These are phyloP conservation scores for Pipistrellus kuhlii DNA, from an alignment of 2,797 vertebrate genomes.

Conservation along the genomic window DNA sequence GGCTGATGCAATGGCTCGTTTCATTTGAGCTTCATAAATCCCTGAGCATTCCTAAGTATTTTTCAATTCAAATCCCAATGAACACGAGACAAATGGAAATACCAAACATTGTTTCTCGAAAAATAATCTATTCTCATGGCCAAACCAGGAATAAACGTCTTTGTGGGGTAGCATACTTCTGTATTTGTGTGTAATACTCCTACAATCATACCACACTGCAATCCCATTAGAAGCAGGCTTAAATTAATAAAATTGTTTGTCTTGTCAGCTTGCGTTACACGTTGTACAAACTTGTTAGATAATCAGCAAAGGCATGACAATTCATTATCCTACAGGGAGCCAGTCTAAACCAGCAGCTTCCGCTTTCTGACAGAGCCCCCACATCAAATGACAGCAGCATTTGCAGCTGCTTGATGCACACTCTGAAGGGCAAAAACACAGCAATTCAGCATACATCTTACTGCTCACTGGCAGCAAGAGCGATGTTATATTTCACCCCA, in stretches of 20 bases:
- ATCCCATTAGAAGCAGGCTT: conserved; percentile 73
- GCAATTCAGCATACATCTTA: neutral
- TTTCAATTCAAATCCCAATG: conserved; percentile 51
- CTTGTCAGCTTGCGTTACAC: conserved; percentile 82
- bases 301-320: conserved; percentile 83
- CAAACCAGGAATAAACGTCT: conserved; percentile 34
- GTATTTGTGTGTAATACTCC: conserved; percentile 41
- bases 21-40: neutral
- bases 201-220: conserved; percentile 40
- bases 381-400: conserved; percentile 69
- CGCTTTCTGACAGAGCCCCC: conserved; percentile 66
- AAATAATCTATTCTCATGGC: conserved; percentile 37
- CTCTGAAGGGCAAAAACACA: conserved; percentile 55
- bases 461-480: neutral
- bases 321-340: conserved; percentile 82
- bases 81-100: conserved; percentile 53
- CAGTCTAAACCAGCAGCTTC: conserved; percentile 72
- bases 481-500: neutral
- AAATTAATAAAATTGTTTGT: conserved; percentile 86
- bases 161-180: neutral
- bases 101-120: conserved; percentile 25
- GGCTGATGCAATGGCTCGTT: neutral
- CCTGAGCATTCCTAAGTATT: conserved; percentile 28
- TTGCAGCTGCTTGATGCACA: conserved; percentile 41
- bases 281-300: conserved; percentile 81